Evolutionary conservation across 2,113 vertebrate genomes (phyloP).

Genomic region (Scortum barcoo): DNA sequence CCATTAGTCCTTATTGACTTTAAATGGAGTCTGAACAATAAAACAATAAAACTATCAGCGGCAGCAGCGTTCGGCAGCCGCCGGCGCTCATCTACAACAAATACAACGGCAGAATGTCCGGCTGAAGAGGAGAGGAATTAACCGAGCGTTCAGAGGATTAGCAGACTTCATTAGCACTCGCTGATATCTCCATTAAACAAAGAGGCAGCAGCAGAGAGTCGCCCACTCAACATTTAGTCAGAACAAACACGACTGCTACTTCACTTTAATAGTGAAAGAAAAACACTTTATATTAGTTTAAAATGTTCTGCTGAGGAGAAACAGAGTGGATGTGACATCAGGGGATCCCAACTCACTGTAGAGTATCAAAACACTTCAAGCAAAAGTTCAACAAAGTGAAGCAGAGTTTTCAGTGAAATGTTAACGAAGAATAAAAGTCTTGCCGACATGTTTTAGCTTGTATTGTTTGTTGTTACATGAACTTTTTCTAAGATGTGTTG

Average conservation of each 20-base stretch:
- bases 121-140: conserved; percentile 47
- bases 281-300: conserved; percentile 38
- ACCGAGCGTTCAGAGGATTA: conserved; percentile 64
- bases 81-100: conserved; percentile 58
- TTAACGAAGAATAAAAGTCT: too few relatives aligned
- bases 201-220: conserved; percentile 59
- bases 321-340: conserved; percentile 4
- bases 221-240: conserved; percentile 62
- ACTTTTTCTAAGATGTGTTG: too few relatives aligned
- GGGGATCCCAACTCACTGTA: conserved; percentile 9
- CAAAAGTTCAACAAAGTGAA: neutral
- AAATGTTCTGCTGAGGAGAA: conserved; percentile 44
- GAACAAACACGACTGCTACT: conserved; percentile 55
- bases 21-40: conserved; percentile 72
- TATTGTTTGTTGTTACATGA: too few relatives aligned
- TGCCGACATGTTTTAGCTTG: too few relatives aligned
- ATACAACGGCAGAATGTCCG: conserved; percentile 63
- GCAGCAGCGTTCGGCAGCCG: conserved; percentile 16
- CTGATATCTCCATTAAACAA: conserved; percentile 74
- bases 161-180: conserved; percentile 72
- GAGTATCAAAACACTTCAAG: neutral
- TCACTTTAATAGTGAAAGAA: neutral
- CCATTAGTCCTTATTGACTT: conserved; percentile 77
- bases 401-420: too few relatives aligned
- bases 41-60: conserved; percentile 77